Evolutionary conservation across 2,113 vertebrate species (phyloP).

Genomic region (Pogonocichla stellata): DNA sequence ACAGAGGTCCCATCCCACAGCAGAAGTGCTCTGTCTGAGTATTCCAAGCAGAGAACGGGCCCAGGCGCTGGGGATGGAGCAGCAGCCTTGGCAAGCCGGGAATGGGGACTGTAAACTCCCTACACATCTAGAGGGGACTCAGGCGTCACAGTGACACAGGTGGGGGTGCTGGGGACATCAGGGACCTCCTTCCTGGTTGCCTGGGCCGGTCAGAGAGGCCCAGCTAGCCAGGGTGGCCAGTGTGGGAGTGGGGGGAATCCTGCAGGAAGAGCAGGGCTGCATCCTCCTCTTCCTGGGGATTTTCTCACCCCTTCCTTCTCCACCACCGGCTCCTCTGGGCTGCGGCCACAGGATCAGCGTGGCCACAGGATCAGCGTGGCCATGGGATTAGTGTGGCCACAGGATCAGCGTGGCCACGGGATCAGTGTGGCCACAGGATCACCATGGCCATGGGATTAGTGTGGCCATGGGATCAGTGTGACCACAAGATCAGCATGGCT

Average conservation of each 20-base stretch:
- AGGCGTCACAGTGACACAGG: conserved; percentile 14
- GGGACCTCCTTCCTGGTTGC: not conserved
- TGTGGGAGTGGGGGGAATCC: accelerated
- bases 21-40: not conserved
- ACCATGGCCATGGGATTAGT: accelerated
- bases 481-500: accelerated
- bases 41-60: not conserved
- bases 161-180: not conserved
- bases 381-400: accelerated
- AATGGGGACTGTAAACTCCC: conserved; percentile 21
- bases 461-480: accelerated
- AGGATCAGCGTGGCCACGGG: accelerated
- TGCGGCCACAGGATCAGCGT: accelerated
- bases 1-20: not conserved
- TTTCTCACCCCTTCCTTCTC: accelerated
- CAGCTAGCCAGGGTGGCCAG: accelerated
- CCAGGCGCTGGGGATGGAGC: accelerated
- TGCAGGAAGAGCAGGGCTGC: not conserved
- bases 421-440: accelerated
- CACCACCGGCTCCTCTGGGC: not conserved
- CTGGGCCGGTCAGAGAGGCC: not conserved
- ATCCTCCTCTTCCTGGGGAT: not conserved
- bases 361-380: accelerated
- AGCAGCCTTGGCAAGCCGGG: not conserved
- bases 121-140: not conserved